These are phyloP conservation scores for Lathamus discolor DNA, from an alignment of 2,113 vertebrate species.

Conservation along the genomic window DNA sequence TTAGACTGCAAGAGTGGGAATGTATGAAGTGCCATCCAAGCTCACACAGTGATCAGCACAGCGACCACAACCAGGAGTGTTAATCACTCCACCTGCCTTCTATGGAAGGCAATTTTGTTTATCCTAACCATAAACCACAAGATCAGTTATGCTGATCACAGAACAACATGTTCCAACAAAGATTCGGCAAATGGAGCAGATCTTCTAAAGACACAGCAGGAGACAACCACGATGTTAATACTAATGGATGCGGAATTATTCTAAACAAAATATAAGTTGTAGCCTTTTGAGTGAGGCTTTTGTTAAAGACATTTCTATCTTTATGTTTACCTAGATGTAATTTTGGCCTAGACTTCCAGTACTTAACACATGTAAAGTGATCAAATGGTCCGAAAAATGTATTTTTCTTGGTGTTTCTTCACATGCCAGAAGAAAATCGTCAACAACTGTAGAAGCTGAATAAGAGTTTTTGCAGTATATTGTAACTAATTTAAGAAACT, in stretches of 20 bases:
- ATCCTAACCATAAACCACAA: not conserved
- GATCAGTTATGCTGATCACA: not conserved
- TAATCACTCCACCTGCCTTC: not conserved
- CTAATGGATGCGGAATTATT: not conserved
- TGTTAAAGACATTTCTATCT: not conserved
- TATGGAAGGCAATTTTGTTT: not conserved
- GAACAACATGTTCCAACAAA: not conserved
- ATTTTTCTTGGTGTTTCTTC: not conserved
- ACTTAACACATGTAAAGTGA: not conserved
- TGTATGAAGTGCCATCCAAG: not conserved
- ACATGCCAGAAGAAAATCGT: not conserved
- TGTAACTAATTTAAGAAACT: not conserved
- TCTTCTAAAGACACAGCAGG: not conserved
- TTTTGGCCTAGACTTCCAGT: not conserved
- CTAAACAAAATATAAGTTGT: not conserved
- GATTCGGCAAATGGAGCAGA: not conserved
- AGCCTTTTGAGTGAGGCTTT: not conserved
- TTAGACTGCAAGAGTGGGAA: not conserved
- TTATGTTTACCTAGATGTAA: not conserved
- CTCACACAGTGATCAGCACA: not conserved
- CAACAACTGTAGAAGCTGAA: not conserved
- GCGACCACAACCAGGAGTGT: fast-evolving
- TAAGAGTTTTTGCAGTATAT: not conserved
- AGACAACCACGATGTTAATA: not conserved
- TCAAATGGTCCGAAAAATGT: not conserved